phyloP scores from a whole-genome alignment of 2,888 invertebrate species.

The Diloba caeruleocephala region DNA sequence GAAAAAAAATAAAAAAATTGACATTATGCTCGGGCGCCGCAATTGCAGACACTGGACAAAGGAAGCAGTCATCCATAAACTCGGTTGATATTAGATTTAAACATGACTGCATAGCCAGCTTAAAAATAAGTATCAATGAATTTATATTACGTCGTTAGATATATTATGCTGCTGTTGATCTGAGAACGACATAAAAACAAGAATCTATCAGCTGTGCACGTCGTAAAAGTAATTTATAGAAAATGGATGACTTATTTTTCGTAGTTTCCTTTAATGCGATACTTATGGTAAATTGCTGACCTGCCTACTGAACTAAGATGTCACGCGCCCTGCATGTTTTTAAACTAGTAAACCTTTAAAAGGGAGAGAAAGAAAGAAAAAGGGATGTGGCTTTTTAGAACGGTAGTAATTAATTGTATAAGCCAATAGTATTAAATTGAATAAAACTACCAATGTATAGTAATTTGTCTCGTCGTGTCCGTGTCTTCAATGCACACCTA shows the following conservation, averaged over 20 bases:
- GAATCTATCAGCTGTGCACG: slow-evolving; percentile 29
- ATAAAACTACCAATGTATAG: no score
- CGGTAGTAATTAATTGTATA: no score
- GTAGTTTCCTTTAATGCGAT: slow-evolving; percentile 4
- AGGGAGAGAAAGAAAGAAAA: no score
- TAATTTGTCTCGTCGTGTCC: no score
- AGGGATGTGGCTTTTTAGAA: no score
- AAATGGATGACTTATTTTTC: slow-evolving; percentile 25
- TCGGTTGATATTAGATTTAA: not conserved
- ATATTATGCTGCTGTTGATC: slow-evolving; percentile 29
- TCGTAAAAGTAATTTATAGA: slow-evolving; percentile 36
- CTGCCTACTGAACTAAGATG: not conserved
- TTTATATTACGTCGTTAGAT: slow-evolving; percentile 26
- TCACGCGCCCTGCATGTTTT: not conserved
- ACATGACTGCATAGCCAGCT: slow-evolving; percentile 24
- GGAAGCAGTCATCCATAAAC: no score
- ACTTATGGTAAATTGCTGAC: not conserved
- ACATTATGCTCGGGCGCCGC: no score
- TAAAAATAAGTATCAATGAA: slow-evolving; percentile 29
- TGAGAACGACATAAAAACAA: slow-evolving; percentile 30
- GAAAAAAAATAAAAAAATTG: no score
- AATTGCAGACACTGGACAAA: not conserved
- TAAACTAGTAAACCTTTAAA: no score
- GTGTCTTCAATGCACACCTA: no score
- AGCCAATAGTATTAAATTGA: no score